phyloP scores from a whole-genome alignment of 2,888 invertebrate species.

The Neria commutata region DNA sequence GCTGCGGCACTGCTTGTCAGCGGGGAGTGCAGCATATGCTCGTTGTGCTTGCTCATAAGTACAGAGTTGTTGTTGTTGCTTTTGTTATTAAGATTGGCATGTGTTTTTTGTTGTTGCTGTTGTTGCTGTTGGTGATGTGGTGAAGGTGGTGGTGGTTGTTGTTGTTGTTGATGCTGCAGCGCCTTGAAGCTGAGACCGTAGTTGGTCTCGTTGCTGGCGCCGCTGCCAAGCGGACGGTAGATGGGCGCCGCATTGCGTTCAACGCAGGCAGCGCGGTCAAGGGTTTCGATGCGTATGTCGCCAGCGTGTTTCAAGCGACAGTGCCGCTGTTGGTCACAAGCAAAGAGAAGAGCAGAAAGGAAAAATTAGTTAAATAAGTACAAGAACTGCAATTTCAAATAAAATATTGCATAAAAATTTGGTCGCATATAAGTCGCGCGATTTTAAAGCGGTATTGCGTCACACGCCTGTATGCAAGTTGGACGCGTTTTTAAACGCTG shows the following conservation, averaged over 20 bases:
- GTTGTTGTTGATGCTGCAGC: constrained; percentile 34
- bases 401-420: not conserved
- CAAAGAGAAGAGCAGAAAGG: constrained; percentile 14
- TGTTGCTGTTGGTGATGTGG: constrained; percentile 30
- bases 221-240: constrained; percentile 55
- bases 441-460: not conserved
- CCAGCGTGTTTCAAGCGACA: constrained; percentile 81
- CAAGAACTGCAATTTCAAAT: not conserved
- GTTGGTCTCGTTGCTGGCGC: constrained; percentile 43
- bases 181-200: constrained; percentile 36
- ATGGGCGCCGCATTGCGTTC: constrained; percentile 45
- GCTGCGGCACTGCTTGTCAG: constrained; percentile 43
- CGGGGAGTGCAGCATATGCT: constrained; percentile 45
- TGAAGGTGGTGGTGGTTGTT: constrained; percentile 33
- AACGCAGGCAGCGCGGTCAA: constrained; percentile 48
- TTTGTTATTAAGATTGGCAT: constrained; percentile 29
- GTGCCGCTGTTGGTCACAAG: constrained; percentile 67
- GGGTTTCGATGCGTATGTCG: constrained; percentile 71
- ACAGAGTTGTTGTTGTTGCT: constrained; percentile 45
- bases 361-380: constrained; percentile 9
- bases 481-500: too few relatives aligned
- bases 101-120: constrained; percentile 30
- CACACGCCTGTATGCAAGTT: too few relatives aligned
- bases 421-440: not conserved
- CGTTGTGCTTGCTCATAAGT: constrained; percentile 38